Evolutionary conservation across 2,797 vertebrate genomes (phyloP).

Genomic region (Chaetophractus vellerosus): DNA sequence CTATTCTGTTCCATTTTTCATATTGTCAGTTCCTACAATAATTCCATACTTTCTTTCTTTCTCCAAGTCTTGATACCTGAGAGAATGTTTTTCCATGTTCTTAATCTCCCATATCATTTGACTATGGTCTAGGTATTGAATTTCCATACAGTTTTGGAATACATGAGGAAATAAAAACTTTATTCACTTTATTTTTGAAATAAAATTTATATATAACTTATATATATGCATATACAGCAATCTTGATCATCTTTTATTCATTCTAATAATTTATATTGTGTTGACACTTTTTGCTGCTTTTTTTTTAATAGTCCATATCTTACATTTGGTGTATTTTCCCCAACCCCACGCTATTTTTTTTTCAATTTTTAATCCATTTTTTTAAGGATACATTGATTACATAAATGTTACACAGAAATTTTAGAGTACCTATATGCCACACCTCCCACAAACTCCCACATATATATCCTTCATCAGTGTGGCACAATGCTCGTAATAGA

Average conservation of each 20-base stretch:
- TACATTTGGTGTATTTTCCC: too few species aligned
- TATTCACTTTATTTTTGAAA: conserved; percentile 6
- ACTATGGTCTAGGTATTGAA: background rate
- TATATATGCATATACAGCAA: background rate
- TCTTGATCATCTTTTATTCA: background rate
- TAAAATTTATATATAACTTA: background rate
- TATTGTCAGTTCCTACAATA: background rate
- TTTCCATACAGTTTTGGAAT: background rate
- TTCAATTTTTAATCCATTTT: too few species aligned
- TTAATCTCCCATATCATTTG: background rate
- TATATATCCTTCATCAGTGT: too few species aligned
- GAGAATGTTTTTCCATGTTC: background rate
- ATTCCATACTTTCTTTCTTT: background rate
- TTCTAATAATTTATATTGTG: background rate
- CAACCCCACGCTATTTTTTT: too few species aligned
- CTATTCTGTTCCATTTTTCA: background rate
- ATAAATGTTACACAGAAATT: too few species aligned
- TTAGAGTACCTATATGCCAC: too few species aligned
- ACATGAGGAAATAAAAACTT: background rate
- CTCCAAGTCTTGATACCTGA: background rate
- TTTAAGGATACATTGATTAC: too few species aligned
- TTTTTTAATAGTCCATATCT: too few species aligned
- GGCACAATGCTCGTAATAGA: too few species aligned
- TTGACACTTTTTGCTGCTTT: too few species aligned
- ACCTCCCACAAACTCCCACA: too few species aligned